Base-by-base conservation (phyloP, 2,797 vertebrate species). In the Liparis tanakae region DNA sequence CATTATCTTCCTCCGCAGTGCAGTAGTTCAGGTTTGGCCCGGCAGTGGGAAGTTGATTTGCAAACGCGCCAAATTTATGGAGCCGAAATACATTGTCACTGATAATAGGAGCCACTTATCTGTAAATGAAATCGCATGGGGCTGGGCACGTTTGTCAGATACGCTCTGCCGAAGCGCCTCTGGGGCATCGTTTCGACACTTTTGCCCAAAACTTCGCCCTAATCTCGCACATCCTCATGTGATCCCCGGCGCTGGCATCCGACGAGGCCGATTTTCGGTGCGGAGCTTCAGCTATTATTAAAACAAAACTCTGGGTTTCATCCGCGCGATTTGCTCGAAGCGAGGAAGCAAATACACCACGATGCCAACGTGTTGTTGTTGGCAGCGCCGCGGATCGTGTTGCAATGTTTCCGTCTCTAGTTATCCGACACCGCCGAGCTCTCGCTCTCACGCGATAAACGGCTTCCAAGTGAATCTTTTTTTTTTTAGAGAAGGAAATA, bases 221-320 rank as follows among this genome's bases (percentile, higher is more conserved):
- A 66, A 18, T 20, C 62, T 34, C 10, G 5, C 15, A 12, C 6
- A 60, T 37, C 64, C 36, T 78, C 72, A 6, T 57, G 54, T 56
- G 57, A 68, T 74, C 46, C 3, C 3, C 25, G 25, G 13, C 18
- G 0, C 20, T 80, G 70, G 72, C 54, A 48, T 34, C 9, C 17
- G 30, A 43, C 46, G 50, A 79, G 64, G 67, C 51, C 10, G n/a
- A 60, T 74, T 74, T 53, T 30, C 25, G 36, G 44, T 64, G 60
- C 44, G 3, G 20, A 44, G 74, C 51, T 59, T 48, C 7, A 44
- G 54, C 58, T 81, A 75, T 81, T 64, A 61, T 58, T 74, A 33
- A 61, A 88, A 82, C 64, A 76, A 79, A 88, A 84, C 55, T 81
- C 75, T 76, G 25, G 56, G 72, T 81, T 83, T 86, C 48, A 72